Base-by-base conservation (phyloP, 2,797 vertebrate species). In the Anableps anableps region DNA sequence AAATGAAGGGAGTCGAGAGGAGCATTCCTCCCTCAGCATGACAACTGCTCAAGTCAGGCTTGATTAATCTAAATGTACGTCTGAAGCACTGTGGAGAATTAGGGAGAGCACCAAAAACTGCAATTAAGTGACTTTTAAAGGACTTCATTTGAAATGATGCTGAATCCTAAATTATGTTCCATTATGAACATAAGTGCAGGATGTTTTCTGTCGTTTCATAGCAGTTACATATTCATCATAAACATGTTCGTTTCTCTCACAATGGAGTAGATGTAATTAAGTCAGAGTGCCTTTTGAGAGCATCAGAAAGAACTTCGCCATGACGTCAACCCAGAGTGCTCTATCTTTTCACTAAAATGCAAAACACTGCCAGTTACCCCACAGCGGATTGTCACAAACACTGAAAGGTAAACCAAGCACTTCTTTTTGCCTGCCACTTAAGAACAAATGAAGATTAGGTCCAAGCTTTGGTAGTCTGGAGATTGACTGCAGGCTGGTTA, bases 11-110 rank as follows among this genome's bases (percentile, higher is more conserved):
- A 92, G 88, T 89, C 85, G 79, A 91, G 85, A 89, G 88, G 79
- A 91, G 89, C 88, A 90, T 93, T 94, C 90, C 84, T 86, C 82
- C 23, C 86, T 83, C 90, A 82, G 86, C 87, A 85, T 64, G 82
- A 88, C 88, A 86, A 85, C 80, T 31, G 82, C 85, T 92, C 86
- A 86, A 83, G 88, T 91, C 88, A 83, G 86, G 75, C 92, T 72
- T 90, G 78, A 88, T 90, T 90, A 89, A 90, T 86, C 74, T 10
- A 68, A 86, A 84, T 66, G 89, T 83, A 82, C 83, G 83, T 87
- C 79, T 83, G 85, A 75, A 82, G 86, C 78, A 75, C 75, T 55
- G 53, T 2, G 0, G 53, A 55, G 58, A 86, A 90, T 90, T 80
- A 82, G 34, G 3, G 73, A 38, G 71, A 75, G 79, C 84, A 76